Evolutionary conservation across 2,113 vertebrate species (phyloP).

Genomic region (Rhabdomys dilectus): DNA sequence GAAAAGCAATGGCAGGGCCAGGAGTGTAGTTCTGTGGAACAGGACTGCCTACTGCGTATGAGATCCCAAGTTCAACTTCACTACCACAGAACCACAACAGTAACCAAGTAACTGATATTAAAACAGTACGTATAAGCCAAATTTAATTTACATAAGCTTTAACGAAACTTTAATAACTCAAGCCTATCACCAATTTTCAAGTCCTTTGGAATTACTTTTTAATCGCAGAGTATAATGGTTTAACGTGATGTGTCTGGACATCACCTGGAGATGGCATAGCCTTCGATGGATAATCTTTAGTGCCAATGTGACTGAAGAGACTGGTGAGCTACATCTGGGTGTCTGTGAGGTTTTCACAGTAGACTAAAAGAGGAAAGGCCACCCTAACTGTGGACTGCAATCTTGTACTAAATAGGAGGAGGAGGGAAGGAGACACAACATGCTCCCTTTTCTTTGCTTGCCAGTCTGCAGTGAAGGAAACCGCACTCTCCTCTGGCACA

Average conservation of each 20-base stretch:
- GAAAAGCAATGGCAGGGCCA: neutral
- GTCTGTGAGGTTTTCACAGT: neutral
- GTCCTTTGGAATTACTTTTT: conserved; percentile 16
- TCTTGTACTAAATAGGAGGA: neutral
- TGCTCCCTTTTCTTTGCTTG: neutral
- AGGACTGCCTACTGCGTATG: neutral
- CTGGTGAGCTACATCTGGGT: neutral
- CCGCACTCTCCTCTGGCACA: neutral
- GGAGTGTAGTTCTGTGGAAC: neutral
- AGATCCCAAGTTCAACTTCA: neutral
- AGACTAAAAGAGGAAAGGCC: neutral
- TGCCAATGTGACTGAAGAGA: neutral
- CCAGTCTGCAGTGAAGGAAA: neutral
- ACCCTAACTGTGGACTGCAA: neutral
- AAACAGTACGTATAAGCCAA: neutral
- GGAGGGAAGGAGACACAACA: neutral
- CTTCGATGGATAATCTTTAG: neutral
- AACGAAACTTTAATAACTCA: neutral
- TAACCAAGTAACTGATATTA: neutral
- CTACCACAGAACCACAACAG: neutral
- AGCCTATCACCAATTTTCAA: conserved; percentile 13
- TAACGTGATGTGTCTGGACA: neutral
- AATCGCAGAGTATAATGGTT: neutral
- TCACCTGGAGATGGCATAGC: neutral
- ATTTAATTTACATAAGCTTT: conserved; percentile 16